Evolutionary conservation across 2,888 invertebrate species (phyloP), one percentile per base, ranked within the genome.

Genomic region (Protula sp.): DNA sequence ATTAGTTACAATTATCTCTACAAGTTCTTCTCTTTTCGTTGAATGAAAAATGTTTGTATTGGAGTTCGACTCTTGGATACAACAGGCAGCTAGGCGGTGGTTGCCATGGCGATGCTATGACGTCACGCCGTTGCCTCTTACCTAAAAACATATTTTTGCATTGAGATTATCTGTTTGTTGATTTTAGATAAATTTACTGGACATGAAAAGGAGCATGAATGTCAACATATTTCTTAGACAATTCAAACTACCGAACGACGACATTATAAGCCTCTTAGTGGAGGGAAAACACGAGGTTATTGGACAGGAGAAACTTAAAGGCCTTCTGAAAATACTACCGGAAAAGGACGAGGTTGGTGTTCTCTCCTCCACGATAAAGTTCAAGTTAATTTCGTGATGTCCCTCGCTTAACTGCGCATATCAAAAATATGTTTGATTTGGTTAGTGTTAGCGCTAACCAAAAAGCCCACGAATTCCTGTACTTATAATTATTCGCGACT

Each of bases 171-270:
- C 38, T 38, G 38, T 38, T 38, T 38, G 38, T 38, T 38, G 9
- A 38, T 38, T 9, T 47, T 78, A 89, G 88, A 92, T 95, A 70
- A 88, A 89, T 9, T 85, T 97, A 47, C 83, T 98, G 62, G 95
- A 97, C 76, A 92, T 91, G 53, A 95, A 97, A 82, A 84, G 94
- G 73, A 95, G 94, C 79, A 85, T 98, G 65, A 95, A 95, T 76
- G 91, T 97, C n/a, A 97, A 95, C 81, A 97, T 98, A 73, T 98
- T 97, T 82, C 85, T 98, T 67, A 94, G 94, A 82, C 97, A 97
- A 81, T 97, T 95, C 81, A 86, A 92, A 83, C 90, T 89, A 89
- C 89, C 91, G 60, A 92, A 94, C 79, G 90, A 91, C 69, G 91
- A 93, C 71, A 92, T 98, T 64, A 89, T 95, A 68, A 88, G 89